Evolutionary conservation across 2,113 vertebrate species (phyloP).

Genomic region (Crotalus horridus): DNA sequence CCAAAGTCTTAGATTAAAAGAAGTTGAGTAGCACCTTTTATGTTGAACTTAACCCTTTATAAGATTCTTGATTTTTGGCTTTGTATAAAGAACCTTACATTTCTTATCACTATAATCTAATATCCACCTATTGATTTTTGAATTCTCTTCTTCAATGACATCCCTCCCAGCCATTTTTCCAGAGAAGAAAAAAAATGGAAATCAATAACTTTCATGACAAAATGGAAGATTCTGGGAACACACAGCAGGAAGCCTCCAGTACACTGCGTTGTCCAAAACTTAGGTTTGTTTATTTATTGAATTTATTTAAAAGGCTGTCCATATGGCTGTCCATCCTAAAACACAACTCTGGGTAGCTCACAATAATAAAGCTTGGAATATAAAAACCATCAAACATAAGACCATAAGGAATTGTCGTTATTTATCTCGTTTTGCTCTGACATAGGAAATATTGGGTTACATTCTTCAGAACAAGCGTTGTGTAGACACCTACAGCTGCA

Average conservation of each 20-base stretch:
- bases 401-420: neutral
- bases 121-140: neutral
- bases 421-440: slow-evolving; percentile 7
- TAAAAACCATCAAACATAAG: neutral
- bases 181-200: neutral
- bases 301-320: neutral
- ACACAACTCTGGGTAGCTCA: neutral
- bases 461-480: neutral
- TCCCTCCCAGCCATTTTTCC: neutral
- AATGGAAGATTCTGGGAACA: neutral
- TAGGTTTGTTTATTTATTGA: neutral
- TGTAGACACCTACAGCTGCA: neutral
- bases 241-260: neutral
- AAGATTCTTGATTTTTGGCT: neutral
- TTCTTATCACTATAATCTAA: neutral
- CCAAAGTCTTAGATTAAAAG: neutral
- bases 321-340: neutral
- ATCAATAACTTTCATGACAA: neutral
- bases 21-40: neutral
- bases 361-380: neutral
- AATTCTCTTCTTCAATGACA: neutral
- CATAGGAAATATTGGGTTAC: neutral
- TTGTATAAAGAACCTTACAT: neutral
- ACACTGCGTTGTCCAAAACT: neutral
- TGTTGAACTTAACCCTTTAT: neutral